phyloP scores from a whole-genome alignment of 2,797 vertebrate species.

The Hemitrygon akajei region DNA sequence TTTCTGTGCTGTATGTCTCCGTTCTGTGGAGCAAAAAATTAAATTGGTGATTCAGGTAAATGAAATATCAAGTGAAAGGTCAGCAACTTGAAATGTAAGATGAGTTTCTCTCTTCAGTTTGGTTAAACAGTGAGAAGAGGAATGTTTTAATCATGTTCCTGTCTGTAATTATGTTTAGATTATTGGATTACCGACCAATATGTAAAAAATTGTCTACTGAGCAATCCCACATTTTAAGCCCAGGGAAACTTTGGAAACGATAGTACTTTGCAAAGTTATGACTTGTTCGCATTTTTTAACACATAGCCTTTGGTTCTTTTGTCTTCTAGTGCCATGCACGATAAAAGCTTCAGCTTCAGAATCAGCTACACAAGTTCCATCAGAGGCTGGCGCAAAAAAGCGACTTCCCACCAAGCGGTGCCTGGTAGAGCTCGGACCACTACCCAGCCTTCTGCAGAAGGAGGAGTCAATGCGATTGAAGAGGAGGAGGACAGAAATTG shows the following conservation, averaged over 20 bases:
- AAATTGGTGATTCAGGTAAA: no score
- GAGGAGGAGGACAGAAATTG: not conserved
- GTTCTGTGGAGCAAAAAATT: no score
- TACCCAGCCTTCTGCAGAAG: not conserved
- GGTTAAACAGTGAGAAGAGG: no score
- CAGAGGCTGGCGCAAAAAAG: not conserved
- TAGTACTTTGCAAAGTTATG: not conserved
- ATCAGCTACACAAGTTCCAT: not conserved
- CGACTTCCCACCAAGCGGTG: not conserved
- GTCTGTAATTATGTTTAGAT: not conserved
- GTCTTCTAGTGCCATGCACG: not conserved
- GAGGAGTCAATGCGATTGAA: not conserved
- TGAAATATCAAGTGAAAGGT: no score
- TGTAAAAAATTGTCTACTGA: not conserved
- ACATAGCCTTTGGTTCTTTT: not conserved
- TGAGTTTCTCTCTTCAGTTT: no score
- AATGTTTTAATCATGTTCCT: not conserved
- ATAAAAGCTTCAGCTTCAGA: not conserved
- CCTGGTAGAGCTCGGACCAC: not conserved
- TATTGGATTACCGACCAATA: not conserved
- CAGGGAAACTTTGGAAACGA: not conserved
- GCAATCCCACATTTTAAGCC: not conserved
- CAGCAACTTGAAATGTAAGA: no score
- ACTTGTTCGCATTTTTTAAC: not conserved
- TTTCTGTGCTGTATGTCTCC: no score